Percentiles rank a stretch among this genome's conserved stretches.
phyloP scores from a whole-genome alignment of 2,888 invertebrate species.

The Tuta absoluta region DNA sequence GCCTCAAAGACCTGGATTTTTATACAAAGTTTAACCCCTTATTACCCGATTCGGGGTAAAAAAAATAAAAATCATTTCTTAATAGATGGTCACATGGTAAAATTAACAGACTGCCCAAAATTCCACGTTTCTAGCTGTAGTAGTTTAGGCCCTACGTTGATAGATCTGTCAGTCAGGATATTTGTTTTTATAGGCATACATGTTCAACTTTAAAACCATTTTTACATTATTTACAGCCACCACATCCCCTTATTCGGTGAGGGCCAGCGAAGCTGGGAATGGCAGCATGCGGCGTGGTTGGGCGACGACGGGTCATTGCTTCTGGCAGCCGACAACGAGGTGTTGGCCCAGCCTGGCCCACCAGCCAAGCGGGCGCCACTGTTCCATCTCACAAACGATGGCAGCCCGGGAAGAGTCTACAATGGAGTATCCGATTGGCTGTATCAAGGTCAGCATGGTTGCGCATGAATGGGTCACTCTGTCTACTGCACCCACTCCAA shows the following conservation, averaged over 20 bases:
- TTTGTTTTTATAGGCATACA: too few species aligned
- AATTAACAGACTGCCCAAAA: too few species aligned
- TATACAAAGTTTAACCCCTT: too few species aligned
- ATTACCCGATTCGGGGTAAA: too few species aligned
- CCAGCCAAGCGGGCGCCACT: slow-evolving; percentile 84
- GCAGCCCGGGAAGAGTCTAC: slow-evolving; percentile 89
- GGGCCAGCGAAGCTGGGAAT: slow-evolving; percentile 83
- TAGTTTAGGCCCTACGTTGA: too few species aligned
- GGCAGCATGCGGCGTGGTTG: slow-evolving; percentile 93
- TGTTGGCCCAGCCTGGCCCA: slow-evolving; percentile 89
- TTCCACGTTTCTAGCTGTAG: too few species aligned
- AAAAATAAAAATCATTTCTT: too few species aligned
- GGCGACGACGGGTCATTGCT: slow-evolving; percentile 88
- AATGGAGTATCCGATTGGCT: slow-evolving; percentile 98
- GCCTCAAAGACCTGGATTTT: too few species aligned
- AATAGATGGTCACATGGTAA: too few species aligned
- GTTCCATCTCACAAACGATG: slow-evolving; percentile 87
- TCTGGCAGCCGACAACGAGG: slow-evolving; percentile 93
- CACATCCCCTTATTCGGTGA: slow-evolving; percentile 92
- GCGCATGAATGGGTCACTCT: too few species aligned
- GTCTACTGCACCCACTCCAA: too few species aligned
- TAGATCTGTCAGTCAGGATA: not conserved
- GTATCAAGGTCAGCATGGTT: slow-evolving; percentile 78
- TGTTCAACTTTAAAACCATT: too few species aligned
- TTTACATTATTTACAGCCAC: slow-evolving; percentile 80